phyloP scores from a whole-genome alignment of 2,113 vertebrate species.

The Myodes glareolus region DNA sequence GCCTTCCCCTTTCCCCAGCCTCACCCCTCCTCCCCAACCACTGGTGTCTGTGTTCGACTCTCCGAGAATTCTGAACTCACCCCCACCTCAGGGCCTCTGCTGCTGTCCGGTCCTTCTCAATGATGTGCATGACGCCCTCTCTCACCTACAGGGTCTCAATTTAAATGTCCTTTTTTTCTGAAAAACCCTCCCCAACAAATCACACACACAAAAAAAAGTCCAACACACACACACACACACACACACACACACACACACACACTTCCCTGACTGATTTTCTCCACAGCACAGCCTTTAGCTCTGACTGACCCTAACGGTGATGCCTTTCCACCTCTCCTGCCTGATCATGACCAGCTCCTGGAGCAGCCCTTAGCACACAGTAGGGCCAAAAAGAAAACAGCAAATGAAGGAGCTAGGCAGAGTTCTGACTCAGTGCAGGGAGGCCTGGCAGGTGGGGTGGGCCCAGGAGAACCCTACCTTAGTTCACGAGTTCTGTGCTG shows the following conservation, averaged over 20 bases:
- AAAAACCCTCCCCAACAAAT: background rate
- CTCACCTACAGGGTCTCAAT: rapidly evolving
- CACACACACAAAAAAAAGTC: no score
- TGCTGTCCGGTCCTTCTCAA: no score
- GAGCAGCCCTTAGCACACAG: no score
- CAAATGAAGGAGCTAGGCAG: background rate
- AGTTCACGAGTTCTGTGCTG: background rate
- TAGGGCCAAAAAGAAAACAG: background rate
- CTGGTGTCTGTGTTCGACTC: background rate
- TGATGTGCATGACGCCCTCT: background rate
- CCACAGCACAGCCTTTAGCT: background rate
- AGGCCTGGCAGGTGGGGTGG: background rate
- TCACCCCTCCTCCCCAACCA: background rate
- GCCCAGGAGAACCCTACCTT: rapidly evolving
- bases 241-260: rapidly evolving
- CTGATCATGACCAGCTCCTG: no score
- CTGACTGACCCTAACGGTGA: background rate
- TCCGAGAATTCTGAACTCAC: background rate
- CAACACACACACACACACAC: rapidly evolving
- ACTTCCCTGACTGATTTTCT: background rate
- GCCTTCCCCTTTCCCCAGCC: background rate
- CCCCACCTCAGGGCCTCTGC: background rate
- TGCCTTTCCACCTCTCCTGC: background rate
- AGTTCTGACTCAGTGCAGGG: background rate
- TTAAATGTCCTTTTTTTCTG: no score